A percentile compares a stretch with the other conserved stretches of the same genome.
These are phyloP conservation scores for Phthorimaea operculella DNA, from an alignment of 1,140 invertebrate species.

Conservation along the genomic window DNA sequence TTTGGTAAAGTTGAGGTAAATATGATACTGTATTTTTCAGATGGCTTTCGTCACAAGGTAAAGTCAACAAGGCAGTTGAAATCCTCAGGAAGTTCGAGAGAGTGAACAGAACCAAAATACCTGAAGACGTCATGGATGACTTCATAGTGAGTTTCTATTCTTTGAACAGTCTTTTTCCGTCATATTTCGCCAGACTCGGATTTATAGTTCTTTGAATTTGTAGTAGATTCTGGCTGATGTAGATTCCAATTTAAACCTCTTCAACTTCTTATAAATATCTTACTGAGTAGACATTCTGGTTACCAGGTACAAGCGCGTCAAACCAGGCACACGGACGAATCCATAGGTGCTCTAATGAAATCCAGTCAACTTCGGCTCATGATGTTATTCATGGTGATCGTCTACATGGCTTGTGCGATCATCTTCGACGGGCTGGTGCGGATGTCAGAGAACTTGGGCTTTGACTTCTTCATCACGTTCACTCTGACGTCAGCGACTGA, in stretches of 20 bases:
- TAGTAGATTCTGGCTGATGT: no score
- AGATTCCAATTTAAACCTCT: no score
- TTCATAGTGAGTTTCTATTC: slow-evolving; percentile 39
- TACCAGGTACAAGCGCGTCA: slow-evolving; percentile 49
- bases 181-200: no score
- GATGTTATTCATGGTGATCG: slow-evolving; percentile 67
- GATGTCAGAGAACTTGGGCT: slow-evolving; percentile 72
- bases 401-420: slow-evolving; percentile 71
- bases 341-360: slow-evolving; percentile 69
- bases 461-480: slow-evolving; percentile 77
- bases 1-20: no score
- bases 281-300: no score
- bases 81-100: slow-evolving; percentile 38
- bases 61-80: slow-evolving; percentile 33
- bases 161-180: background rate
- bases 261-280: no score
- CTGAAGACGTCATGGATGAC: slow-evolving; percentile 40
- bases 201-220: no score
- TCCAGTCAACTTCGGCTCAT: slow-evolving; percentile 69
- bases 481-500: slow-evolving; percentile 76
- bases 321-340: slow-evolving; percentile 46
- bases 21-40: slow-evolving; percentile 20
- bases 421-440: slow-evolving; percentile 78
- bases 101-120: slow-evolving; percentile 39
- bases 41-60: slow-evolving; percentile 39